Conservation (phyloP, 2,113 vertebrate species). For the Pomatostomus ruficeps region DNA sequence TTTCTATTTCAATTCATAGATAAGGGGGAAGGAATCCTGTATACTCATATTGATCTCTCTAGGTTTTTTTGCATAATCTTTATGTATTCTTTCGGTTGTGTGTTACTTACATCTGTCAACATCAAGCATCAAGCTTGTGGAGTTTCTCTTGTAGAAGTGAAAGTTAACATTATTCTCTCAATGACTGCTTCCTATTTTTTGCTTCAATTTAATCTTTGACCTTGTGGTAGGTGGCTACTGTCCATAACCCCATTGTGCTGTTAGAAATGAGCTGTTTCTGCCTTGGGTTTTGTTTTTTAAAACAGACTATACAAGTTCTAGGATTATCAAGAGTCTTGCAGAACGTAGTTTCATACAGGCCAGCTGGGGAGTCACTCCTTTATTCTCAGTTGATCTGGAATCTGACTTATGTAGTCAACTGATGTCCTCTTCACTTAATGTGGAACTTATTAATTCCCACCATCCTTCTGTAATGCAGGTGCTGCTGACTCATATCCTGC, state of each 20-base stretch:
- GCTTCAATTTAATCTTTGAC: background rate
- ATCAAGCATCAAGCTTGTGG: background rate
- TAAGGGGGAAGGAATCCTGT: background rate
- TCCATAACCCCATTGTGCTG: background rate
- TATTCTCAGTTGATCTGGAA: background rate
- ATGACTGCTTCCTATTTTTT: background rate
- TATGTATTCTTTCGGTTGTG: background rate
- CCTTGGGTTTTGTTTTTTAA: background rate
- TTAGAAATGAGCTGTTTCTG: background rate
- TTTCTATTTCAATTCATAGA: background rate
- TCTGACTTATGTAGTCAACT: background rate
- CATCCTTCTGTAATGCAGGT: conserved; percentile 14
- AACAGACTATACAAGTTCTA: background rate
- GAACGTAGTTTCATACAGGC: background rate
- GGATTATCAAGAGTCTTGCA: background rate
- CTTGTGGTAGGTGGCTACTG: background rate
- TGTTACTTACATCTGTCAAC: background rate
- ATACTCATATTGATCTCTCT: background rate
- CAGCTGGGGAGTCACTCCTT: background rate
- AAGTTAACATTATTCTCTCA: background rate
- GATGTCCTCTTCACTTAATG: background rate
- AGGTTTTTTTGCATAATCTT: background rate
- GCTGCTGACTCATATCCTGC: conserved; percentile 61
- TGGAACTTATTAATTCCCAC: background rate
- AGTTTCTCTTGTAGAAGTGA: background rate